Conservation (phyloP, 2,888 invertebrate genomes). For the Clusia tigrina region DNA sequence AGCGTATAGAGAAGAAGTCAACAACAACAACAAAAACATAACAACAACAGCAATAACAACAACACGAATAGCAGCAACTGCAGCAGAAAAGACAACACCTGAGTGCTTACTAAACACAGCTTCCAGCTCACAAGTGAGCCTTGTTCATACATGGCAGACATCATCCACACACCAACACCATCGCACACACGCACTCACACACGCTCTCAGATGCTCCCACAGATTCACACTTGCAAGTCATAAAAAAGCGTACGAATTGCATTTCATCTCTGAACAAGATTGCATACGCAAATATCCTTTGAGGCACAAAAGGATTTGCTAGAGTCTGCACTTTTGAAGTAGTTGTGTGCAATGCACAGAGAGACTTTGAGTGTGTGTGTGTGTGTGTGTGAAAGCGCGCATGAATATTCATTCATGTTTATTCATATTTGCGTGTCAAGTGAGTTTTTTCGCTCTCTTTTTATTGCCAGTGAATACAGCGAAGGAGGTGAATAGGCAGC, state of each 20-base stretch:
- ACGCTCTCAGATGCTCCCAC: too few species aligned
- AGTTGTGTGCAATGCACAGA: too few species aligned
- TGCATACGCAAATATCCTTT: constrained; percentile 42
- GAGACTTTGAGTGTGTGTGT: too few species aligned
- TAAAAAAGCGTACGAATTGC: constrained; percentile 51
- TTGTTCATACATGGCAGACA: constrained; percentile 21
- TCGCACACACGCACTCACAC: constrained; percentile 1
- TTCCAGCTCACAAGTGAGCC: constrained; percentile 26
- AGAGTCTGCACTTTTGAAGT: constrained; percentile 9
- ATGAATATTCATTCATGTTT: constrained; percentile 54
- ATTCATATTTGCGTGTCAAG: constrained; percentile 57
- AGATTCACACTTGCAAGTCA: constrained; percentile 8
- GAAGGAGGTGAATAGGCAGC: too few species aligned
- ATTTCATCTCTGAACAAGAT: constrained; percentile 58
- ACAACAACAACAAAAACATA: too few species aligned
- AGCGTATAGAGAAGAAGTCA: constrained; percentile 9
- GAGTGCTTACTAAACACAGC: constrained; percentile 42
- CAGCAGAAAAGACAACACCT: constrained; percentile 30
- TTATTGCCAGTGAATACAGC: too few species aligned
- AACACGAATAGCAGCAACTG: constrained; percentile 15
- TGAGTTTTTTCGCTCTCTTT: constrained; percentile 35
- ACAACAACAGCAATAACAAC: constrained; percentile 16
- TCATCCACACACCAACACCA: background rate
- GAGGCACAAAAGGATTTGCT: constrained; percentile 21
- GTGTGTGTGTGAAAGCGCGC: constrained; percentile 33